These are phyloP conservation scores for Pagetopsis macropterus DNA, from an alignment of 2,797 vertebrate species.

Conservation along the genomic window DNA sequence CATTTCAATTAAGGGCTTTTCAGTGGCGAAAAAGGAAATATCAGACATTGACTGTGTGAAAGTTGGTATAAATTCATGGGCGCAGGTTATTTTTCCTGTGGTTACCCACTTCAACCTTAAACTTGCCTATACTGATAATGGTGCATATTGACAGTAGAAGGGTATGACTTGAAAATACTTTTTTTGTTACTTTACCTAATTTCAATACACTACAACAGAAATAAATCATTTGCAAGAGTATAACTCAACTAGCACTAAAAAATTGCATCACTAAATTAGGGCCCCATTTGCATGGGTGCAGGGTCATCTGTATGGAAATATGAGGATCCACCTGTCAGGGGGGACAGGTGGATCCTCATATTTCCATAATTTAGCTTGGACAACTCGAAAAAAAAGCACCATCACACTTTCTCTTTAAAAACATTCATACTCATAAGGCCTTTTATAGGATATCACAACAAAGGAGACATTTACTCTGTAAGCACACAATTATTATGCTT, in stretches of 20 bases:
- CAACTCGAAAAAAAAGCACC: not conserved
- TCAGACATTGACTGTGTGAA: constrained; percentile 2
- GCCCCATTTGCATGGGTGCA: too few species aligned
- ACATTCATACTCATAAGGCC: not conserved
- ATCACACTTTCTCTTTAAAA: not conserved
- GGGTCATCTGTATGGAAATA: too few species aligned
- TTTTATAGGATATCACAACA: not conserved
- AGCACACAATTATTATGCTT: not conserved
- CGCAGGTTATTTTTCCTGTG: not conserved
- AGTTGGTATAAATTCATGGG: not conserved
- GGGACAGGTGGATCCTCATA: not conserved
- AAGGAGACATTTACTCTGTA: not conserved
- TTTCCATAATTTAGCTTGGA: not conserved
- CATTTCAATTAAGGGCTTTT: constrained; percentile 66
- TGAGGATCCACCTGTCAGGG: too few species aligned
- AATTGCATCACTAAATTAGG: not conserved
- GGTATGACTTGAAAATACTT: not conserved
- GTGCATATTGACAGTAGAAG: not conserved
- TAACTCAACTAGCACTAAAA: not conserved
- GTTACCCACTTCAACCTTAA: not conserved
- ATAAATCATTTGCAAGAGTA: too few species aligned
- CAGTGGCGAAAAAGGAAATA: constrained; percentile 24
- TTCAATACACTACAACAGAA: too few species aligned
- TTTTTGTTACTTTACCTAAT: not conserved
- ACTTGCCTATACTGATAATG: not conserved